Evolutionary conservation across 2,888 invertebrate genomes (phyloP).

Genomic region (Lycocerus yunnanus): DNA sequence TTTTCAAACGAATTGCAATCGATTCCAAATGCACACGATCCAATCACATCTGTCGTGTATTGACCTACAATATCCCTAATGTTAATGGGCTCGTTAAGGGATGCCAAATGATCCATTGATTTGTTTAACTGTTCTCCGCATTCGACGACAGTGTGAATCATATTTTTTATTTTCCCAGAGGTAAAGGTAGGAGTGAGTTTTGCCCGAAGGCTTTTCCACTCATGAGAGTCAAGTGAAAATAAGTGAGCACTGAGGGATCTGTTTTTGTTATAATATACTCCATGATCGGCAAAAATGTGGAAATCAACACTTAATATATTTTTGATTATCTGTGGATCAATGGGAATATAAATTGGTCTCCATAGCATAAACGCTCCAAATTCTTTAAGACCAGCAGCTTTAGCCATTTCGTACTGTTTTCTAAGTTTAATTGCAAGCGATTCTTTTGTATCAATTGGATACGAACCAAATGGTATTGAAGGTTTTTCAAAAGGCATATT

Average conservation of each 20-base stretch:
- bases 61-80: conserved; percentile 58
- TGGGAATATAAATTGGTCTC: conserved; percentile 44
- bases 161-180: conserved; percentile 65
- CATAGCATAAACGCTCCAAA: conserved; percentile 38
- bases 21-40: conserved; percentile 62
- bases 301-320: neutral
- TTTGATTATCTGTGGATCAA: conserved; percentile 44
- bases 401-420: conserved; percentile 30
- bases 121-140: conserved; percentile 31
- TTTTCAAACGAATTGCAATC: conserved; percentile 61
- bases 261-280: conserved; percentile 61
- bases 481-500: conserved; percentile 40
- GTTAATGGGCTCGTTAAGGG: conserved; percentile 19
- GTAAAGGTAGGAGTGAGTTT: conserved; percentile 69
- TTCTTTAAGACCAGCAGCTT: conserved; percentile 34
- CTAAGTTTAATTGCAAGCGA: conserved; percentile 17
- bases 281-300: conserved; percentile 62
- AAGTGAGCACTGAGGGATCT: conserved; percentile 64
- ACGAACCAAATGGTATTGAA: conserved; percentile 43
- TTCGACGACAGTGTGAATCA: conserved; percentile 62
- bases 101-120: neutral
- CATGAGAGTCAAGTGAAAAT: conserved; percentile 59
- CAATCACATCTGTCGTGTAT: conserved; percentile 63
- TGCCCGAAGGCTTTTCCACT: conserved; percentile 64
- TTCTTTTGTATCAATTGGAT: conserved; percentile 10